These are phyloP conservation scores for Psix sp. DNA, from an alignment of 1,140 invertebrate genomes.

Conservation along the genomic window DNA sequence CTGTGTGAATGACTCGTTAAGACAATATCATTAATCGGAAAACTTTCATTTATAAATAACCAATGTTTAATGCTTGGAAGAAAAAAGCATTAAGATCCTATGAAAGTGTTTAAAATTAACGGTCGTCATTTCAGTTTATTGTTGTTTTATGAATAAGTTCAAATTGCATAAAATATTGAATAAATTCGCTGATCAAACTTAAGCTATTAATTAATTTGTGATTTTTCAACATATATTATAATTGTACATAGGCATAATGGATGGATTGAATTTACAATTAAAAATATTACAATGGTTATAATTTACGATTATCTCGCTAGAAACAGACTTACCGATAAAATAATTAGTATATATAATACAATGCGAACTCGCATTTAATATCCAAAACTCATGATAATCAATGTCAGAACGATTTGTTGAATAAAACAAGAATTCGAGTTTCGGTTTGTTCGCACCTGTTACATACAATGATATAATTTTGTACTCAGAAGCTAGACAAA, in stretches of 20 bases:
- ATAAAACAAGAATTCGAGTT: slow-evolving; percentile 38
- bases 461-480: slow-evolving; percentile 1
- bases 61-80: no score
- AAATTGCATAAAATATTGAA: no score
- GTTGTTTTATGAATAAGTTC: no score
- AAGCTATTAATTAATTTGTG: no score
- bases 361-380: slow-evolving; percentile 35
- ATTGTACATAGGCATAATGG: no score
- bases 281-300: slow-evolving; percentile 62
- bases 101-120: no score
- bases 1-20: neutral
- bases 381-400: slow-evolving; percentile 34
- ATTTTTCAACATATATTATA: no score
- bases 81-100: no score
- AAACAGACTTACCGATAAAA: slow-evolving; percentile 67
- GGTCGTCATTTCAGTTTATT: no score
- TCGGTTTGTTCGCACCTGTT: slow-evolving; percentile 24
- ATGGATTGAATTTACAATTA: slow-evolving; percentile 69
- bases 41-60: no score
- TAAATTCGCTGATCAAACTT: no score
- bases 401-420: slow-evolving; percentile 28
- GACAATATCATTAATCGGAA: neutral
- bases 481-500: no score
- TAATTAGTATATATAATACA: slow-evolving; percentile 66
- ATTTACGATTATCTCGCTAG: slow-evolving; percentile 67